Percentiles rank a stretch among this genome's conserved stretches.
Conservation (phyloP, 2,888 invertebrate species). For the Temnothorax ravouxi region DNA sequence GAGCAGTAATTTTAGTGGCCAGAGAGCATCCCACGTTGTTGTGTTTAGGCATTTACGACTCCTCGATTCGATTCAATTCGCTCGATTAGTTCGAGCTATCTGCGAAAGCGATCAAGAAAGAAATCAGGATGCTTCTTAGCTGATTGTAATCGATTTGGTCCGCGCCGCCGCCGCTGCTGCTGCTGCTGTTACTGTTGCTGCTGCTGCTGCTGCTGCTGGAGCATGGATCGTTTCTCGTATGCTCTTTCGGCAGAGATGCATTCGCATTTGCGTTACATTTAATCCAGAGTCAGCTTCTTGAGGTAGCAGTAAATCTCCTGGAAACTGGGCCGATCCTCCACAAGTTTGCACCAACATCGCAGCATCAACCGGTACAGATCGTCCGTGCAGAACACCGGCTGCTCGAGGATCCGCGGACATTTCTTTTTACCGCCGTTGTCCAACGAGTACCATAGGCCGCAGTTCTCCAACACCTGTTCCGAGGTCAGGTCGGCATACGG, state of each 20-base stretch:
- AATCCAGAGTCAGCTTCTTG: constrained; percentile 83
- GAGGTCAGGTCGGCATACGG: constrained; percentile 94
- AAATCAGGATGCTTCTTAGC: constrained; percentile 81
- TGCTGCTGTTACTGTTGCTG: not conserved
- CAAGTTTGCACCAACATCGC: constrained; percentile 96
- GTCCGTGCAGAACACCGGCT: constrained; percentile 91
- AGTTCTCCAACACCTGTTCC: constrained; percentile 93
- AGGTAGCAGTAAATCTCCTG: constrained; percentile 95
- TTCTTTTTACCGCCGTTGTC: constrained; percentile 86
- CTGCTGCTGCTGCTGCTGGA: constrained; percentile 41
- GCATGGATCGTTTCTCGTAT: constrained; percentile 34
- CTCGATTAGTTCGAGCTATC: constrained; percentile 20
- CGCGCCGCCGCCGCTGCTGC: constrained; percentile 71
- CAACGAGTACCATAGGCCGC: constrained; percentile 89
- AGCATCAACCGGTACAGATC: constrained; percentile 97
- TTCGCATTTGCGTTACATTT: constrained; percentile 62
- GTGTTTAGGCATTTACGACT: constrained; percentile 56
- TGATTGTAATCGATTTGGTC: constrained; percentile 85
- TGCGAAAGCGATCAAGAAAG: constrained; percentile 46
- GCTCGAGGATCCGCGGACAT: constrained; percentile 88
- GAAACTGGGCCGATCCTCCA: constrained; percentile 94
- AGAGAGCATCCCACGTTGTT: constrained; percentile 80
- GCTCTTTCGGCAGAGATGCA: constrained; percentile 54
- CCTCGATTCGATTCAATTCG: constrained; percentile 33
- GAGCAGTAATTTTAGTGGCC: constrained; percentile 85